Percentiles rank a stretch among this genome's conserved stretches.
Conservation (phyloP, 2,888 invertebrate genomes). For the Catocala nupta region DNA sequence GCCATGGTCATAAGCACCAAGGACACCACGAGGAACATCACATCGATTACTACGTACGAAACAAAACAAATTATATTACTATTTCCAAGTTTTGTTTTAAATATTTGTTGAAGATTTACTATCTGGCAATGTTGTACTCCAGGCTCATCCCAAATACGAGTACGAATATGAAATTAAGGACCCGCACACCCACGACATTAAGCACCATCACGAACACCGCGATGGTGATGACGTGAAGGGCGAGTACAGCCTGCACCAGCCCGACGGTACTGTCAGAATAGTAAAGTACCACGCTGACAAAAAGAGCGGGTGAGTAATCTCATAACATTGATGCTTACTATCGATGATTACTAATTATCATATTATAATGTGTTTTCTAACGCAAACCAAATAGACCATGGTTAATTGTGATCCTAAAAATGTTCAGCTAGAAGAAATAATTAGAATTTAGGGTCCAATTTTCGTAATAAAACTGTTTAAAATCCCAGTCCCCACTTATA, state of each 20-base stretch:
- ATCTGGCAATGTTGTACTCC: conserved; percentile 6
- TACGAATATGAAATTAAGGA: conserved; percentile 83
- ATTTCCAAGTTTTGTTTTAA: too few relatives aligned
- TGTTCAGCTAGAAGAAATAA: too few relatives aligned
- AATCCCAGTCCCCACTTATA: too few relatives aligned
- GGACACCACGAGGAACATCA: not conserved
- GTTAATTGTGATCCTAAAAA: too few relatives aligned
- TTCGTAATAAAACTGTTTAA: too few relatives aligned
- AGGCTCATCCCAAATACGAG: conserved; percentile 68
- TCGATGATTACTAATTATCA: too few relatives aligned
- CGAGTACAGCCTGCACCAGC: conserved; percentile 56
- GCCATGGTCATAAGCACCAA: conserved; percentile 26
- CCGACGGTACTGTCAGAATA: conserved; percentile 77
- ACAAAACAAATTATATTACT: not conserved
- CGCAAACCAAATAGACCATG: too few relatives aligned
- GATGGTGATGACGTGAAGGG: conserved; percentile 87
- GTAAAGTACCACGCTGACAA: conserved; percentile 80
- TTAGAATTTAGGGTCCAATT: too few relatives aligned
- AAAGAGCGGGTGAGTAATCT: conserved; percentile 70
- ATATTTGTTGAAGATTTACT: too few relatives aligned
- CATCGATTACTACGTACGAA: conserved; percentile 1
- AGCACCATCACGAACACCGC: conserved; percentile 81
- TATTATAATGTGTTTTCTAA: too few relatives aligned
- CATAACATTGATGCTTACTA: too few relatives aligned
- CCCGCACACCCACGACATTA: conserved; percentile 84